Conservation (phyloP, 2,888 invertebrate species). For the Sarcophaga variegata region DNA sequence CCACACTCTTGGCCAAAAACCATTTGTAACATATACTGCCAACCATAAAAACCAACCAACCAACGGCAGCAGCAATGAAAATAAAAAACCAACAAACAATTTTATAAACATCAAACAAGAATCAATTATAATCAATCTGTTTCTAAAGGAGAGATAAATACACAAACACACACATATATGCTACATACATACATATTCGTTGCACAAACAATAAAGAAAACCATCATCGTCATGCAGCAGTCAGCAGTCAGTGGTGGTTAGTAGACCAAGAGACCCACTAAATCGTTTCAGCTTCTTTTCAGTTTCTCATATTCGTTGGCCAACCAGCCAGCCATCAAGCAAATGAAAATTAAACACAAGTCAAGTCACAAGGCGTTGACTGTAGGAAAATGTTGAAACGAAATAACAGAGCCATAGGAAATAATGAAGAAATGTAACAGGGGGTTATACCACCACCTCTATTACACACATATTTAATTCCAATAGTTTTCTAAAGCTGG, state of each 20-base stretch:
- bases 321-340: neutral
- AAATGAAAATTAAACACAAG: conserved; percentile 34
- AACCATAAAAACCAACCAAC: conserved; percentile 13
- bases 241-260: neutral
- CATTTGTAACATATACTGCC: conserved; percentile 46
- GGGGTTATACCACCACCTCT: neutral
- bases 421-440: conserved; percentile 12
- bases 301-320: neutral
- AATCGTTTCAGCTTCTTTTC: neutral
- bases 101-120: conserved; percentile 45
- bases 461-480: neutral
- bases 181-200: neutral
- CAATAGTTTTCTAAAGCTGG: neutral
- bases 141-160: conserved; percentile 34
- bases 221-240: neutral
- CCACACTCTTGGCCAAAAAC: conserved; percentile 2
- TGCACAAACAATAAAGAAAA: neutral
- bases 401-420: conserved; percentile 10
- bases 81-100: conserved; percentile 60
- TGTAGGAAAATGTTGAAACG: neutral
- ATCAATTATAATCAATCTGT: conserved; percentile 70
- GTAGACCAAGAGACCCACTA: neutral
- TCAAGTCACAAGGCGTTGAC: conserved; percentile 30
- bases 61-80: conserved; percentile 19
- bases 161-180: neutral